Evolutionary conservation across 2,888 invertebrate species (phyloP).

Genomic region (Germaria angustata): DNA sequence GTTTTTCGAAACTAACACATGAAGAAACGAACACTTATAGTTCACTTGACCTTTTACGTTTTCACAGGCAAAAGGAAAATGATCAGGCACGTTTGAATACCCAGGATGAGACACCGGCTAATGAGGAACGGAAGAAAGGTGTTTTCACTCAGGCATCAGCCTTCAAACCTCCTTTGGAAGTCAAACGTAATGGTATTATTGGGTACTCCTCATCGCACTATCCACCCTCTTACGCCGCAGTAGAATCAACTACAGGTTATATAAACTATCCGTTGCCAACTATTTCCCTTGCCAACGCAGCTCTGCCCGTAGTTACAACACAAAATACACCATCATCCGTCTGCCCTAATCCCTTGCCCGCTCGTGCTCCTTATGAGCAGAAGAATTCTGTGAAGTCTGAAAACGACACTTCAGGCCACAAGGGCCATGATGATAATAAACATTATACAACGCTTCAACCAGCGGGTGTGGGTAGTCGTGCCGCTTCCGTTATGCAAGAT

Average conservation of each 20-base stretch:
- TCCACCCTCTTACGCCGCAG: conserved; percentile 56
- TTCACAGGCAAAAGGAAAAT: conserved; percentile 79
- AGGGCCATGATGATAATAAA: conserved; percentile 81
- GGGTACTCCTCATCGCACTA: conserved; percentile 68
- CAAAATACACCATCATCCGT: conserved; percentile 44
- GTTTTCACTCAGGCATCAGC: conserved; percentile 90
- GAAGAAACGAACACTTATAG: conserved; percentile 54
- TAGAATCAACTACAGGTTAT: conserved; percentile 23
- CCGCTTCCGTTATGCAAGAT: conserved; percentile 90
- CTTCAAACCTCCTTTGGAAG: conserved; percentile 88
- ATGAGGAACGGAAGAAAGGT: conserved; percentile 71
- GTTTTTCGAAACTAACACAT: conserved; percentile 6
- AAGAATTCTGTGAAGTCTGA: conserved; percentile 50
- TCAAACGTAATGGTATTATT: conserved; percentile 81
- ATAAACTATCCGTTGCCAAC: conserved; percentile 36
- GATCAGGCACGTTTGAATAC: conserved; percentile 79
- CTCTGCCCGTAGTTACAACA: not conserved
- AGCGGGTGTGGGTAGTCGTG: conserved; percentile 89
- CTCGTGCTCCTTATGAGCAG: conserved; percentile 49
- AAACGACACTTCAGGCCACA: conserved; percentile 2
- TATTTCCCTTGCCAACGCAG: conserved; percentile 23
- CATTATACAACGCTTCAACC: conserved; percentile 94
- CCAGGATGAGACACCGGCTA: conserved; percentile 66
- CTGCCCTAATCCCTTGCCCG: conserved; percentile 58
- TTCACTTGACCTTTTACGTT: conserved; percentile 81